Base-by-base conservation (phyloP, 2,113 vertebrate genomes). In the Eleginops maclovinus region DNA sequence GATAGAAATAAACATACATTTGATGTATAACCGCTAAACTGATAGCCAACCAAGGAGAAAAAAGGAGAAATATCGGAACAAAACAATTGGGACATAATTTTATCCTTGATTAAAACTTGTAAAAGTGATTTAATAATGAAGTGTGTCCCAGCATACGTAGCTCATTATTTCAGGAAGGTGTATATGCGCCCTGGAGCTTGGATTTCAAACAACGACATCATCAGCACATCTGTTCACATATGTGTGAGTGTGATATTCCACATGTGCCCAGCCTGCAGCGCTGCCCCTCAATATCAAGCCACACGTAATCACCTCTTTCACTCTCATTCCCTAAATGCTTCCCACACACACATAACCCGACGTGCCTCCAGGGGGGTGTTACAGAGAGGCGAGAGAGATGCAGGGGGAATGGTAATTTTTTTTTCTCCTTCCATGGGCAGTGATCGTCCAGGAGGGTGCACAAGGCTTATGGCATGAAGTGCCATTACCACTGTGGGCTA, bases 241-340 rank as follows among this genome's bases (percentile, higher is more conserved):
- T 56, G 26, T 71, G 67, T 44, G 68, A 46, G 77, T 72, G 65
- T 59, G 22, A 56, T 56, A 50, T 55, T 76, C 13, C 75, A 71
- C 63, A 72, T 75, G 47, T 54, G 41, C 31, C n/a, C 22, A 12
- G 75, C 72, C 84, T 70, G 81, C 58, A 84, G 80, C 75, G 46
- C 64, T 17, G 60, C 68, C 51, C 46, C 24, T 15, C 50, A 26
- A 54, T 62, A 41, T 28, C 61, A 17, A n/a, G 47, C 70, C n/a
- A 68, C 72, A 84, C 79, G 53, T 73, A 77, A 79, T 82, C 79
- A 75, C 75, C 74, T 69, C n/a, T 75, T 71, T 83, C 70, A 72
- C 60, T 88, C 75, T 83, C 83, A 59, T 68, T 71, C 83, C 31
- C 70, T 75, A 79, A 88, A 86, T 65, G 77, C 77, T 81, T 84